These are phyloP conservation scores for Sipha maydis DNA, from an alignment of 2,888 invertebrate genomes.

Conservation along the genomic window DNA sequence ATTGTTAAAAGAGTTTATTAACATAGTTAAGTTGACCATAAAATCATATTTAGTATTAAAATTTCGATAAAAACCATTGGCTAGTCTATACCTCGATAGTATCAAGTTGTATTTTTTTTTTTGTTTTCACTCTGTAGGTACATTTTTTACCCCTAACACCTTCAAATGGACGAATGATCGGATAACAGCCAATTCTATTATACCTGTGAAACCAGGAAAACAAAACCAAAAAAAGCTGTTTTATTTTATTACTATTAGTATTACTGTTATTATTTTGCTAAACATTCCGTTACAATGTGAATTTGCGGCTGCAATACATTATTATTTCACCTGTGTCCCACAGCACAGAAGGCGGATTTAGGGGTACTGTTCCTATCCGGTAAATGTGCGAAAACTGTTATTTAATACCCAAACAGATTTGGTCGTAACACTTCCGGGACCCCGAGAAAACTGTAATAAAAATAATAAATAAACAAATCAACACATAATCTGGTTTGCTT, in stretches of 20 bases:
- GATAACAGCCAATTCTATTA: slow-evolving; percentile 33
- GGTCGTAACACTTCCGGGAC: slow-evolving; percentile 33
- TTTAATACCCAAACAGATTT: slow-evolving; percentile 36
- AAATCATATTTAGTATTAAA: not conserved
- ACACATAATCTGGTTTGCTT: slow-evolving; percentile 6
- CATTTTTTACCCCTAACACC: not conserved
- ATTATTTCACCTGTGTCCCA: slow-evolving; percentile 44
- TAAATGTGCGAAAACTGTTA: slow-evolving; percentile 46
- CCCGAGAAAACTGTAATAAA: slow-evolving; percentile 32
- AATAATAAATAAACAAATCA: slow-evolving; percentile 54
- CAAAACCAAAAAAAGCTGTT: slow-evolving; percentile 18
- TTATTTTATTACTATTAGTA: slow-evolving; percentile 37
- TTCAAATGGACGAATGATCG: not conserved
- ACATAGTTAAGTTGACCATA: not conserved
- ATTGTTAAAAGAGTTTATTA: not conserved
- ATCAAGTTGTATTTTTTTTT: not conserved
- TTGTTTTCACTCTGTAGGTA: not conserved
- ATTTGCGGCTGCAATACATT: slow-evolving; percentile 41
- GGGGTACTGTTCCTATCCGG: not conserved
- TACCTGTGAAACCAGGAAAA: not conserved
- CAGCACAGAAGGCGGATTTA: slow-evolving; percentile 43
- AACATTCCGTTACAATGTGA: slow-evolving; percentile 35
- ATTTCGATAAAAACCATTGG: not conserved
- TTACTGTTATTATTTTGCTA: slow-evolving; percentile 17
- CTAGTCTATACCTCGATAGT: not conserved